Percentiles rank a stretch among this genome's conserved stretches.
Evolutionary conservation across 2,888 invertebrate species (phyloP).

Genomic region (Chloromyia formosa): DNA sequence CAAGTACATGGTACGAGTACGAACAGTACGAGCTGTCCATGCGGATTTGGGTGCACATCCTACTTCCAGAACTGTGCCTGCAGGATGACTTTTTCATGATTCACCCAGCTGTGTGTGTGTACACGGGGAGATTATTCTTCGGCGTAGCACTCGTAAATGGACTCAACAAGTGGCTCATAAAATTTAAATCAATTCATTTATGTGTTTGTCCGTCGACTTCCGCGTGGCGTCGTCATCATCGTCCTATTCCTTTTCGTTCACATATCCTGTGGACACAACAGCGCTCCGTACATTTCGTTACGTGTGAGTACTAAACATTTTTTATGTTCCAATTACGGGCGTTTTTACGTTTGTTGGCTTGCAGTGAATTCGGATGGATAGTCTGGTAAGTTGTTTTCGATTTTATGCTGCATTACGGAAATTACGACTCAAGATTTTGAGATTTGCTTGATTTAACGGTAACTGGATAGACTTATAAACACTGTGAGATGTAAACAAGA

Average conservation of each 20-base stretch:
- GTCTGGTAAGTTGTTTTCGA: not conserved
- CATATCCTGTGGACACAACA: not conserved
- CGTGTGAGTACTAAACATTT: slow-evolving; percentile 28
- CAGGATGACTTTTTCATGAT: not conserved
- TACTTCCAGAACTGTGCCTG: not conserved
- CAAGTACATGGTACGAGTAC: not conserved
- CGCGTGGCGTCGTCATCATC: slow-evolving; percentile 38
- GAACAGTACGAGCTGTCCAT: no score
- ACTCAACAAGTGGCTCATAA: slow-evolving; percentile 55
- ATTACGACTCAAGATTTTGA: not conserved
- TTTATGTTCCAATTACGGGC: slow-evolving; percentile 31
- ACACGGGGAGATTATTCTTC: slow-evolving; percentile 46
- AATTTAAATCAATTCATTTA: slow-evolving; percentile 56
- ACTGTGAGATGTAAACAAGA: no score
- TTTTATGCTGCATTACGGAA: slow-evolving; percentile 6
- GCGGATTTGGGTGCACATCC: not conserved
- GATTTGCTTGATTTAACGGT: not conserved
- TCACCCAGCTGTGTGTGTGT: slow-evolving; percentile 12
- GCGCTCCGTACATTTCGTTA: not conserved
- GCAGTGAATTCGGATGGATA: slow-evolving; percentile 11
- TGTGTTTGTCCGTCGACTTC: slow-evolving; percentile 52
- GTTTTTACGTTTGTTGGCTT: slow-evolving; percentile 23
- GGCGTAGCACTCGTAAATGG: slow-evolving; percentile 48
- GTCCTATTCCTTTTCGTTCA: not conserved
- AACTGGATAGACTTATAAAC: not conserved